Base-by-base conservation (phyloP, 2,888 invertebrate genomes). In the Lithosia quadra region DNA sequence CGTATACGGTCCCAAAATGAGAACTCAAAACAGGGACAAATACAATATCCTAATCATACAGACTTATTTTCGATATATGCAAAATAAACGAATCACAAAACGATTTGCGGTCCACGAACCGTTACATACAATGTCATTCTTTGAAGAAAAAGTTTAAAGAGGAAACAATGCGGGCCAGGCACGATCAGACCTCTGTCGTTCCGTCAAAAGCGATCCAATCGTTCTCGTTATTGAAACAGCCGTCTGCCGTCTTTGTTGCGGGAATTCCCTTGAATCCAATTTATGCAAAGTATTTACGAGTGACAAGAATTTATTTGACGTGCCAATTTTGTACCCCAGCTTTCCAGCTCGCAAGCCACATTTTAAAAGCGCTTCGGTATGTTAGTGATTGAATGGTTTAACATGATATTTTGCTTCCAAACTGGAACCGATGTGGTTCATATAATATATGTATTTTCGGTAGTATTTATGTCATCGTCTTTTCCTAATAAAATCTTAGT, bases 271-370 rank as follows among this genome's bases (percentile, higher is more conserved):
- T 82, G 89, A 84, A 91, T 92, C 90, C 91, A 91, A 92, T 92
- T 90, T 92, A 92, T 92, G 93, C 91, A 92, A 92, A 93, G 92
- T 91, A 91, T 93, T 92, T 92, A 91, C 91, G 90, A 89, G 88
- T 91, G 92, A 90, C 91, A 89, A 87, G 92, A 92, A 92, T 92
- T 91, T 92, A 91, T 92, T 92, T 90, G 92, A 90, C 90, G 87
- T 87, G 87, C 89, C 90, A 91, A 91, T 90, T 90, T 90, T 89
- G 88, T 85, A 85, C 79, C 82, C 73, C 83, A 81, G 84, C 86
- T 83, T 84, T 82, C 81, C 81, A 78, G 81, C 70, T 81, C 76
- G 65, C 71, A 76, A 77, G 83, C 77, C 82, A 82, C 84, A 84
- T 87, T 88, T 89, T 87, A 86, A 88, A 89, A 87, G 86, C 80